Evolutionary conservation across 2,888 invertebrate genomes (phyloP).

Genomic region (Creontiades dilutus): DNA sequence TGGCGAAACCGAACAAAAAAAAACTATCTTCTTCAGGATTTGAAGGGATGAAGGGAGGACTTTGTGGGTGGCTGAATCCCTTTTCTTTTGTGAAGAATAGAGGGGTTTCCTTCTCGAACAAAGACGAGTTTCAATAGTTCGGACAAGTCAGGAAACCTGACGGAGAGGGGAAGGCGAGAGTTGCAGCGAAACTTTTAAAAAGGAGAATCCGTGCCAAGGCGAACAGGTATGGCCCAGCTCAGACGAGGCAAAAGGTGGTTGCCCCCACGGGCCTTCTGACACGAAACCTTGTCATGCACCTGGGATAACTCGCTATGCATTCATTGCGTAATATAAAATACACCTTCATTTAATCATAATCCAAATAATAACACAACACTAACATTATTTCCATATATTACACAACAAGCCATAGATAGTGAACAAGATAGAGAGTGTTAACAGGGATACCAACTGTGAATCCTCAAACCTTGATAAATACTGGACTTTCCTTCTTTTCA

Average conservation of each 20-base stretch:
- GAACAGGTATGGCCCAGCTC: constrained; percentile 46
- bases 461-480: too few relatives aligned
- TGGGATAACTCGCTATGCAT: not conserved
- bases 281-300: not conserved
- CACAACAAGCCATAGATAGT: too few relatives aligned
- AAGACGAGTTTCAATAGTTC: not conserved
- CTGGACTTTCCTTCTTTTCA: too few relatives aligned
- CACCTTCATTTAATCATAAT: too few relatives aligned
- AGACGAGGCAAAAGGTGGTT: constrained; percentile 44
- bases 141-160: not conserved
- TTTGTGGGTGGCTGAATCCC: constrained; percentile 39
- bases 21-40: not conserved
- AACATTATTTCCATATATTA: too few relatives aligned
- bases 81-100: not conserved
- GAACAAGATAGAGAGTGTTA: too few relatives aligned
- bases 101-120: not conserved
- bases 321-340: too few relatives aligned
- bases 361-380: too few relatives aligned
- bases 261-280: constrained; percentile 31
- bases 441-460: too few relatives aligned
- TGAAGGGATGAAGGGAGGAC: not conserved
- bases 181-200: constrained; percentile 59
- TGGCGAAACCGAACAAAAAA: constrained; percentile 23
- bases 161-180: constrained; percentile 21
- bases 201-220: constrained; percentile 66